phyloP scores from a whole-genome alignment of 1,140 invertebrate species.

The Brachionus manjavacas region DNA sequence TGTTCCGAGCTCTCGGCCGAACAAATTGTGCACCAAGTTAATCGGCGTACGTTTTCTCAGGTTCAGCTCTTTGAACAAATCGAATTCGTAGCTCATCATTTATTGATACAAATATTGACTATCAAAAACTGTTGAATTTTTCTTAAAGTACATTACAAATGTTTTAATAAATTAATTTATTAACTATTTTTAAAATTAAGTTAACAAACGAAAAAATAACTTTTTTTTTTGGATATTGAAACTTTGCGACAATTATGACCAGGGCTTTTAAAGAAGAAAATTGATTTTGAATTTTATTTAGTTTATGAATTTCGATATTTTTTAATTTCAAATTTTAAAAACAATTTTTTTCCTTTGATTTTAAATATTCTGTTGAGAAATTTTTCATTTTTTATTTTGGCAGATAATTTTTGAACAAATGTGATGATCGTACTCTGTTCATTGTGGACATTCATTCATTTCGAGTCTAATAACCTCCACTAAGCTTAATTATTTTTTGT shows the following conservation, averaged over 20 bases:
- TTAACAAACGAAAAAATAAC: background rate
- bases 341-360: too few relatives aligned
- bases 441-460: too few relatives aligned
- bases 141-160: background rate
- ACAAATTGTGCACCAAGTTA: background rate
- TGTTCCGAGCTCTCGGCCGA: background rate
- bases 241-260: background rate
- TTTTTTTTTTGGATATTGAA: background rate
- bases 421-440: too few relatives aligned
- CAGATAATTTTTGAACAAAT: too few relatives aligned
- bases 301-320: too few relatives aligned
- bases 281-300: background rate
- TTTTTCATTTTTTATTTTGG: too few relatives aligned
- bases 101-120: background rate
- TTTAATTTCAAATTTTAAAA: too few relatives aligned
- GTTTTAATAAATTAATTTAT: background rate
- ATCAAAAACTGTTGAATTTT: background rate
- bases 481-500: too few relatives aligned
- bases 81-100: background rate
- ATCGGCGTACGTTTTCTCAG: background rate
- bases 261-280: background rate
- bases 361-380: too few relatives aligned
- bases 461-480: too few relatives aligned
- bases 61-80: slow-evolving; percentile 4
- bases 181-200: background rate